Evolutionary conservation across 2,113 vertebrate genomes (phyloP).

Genomic region (Gambusia holbrooki): DNA sequence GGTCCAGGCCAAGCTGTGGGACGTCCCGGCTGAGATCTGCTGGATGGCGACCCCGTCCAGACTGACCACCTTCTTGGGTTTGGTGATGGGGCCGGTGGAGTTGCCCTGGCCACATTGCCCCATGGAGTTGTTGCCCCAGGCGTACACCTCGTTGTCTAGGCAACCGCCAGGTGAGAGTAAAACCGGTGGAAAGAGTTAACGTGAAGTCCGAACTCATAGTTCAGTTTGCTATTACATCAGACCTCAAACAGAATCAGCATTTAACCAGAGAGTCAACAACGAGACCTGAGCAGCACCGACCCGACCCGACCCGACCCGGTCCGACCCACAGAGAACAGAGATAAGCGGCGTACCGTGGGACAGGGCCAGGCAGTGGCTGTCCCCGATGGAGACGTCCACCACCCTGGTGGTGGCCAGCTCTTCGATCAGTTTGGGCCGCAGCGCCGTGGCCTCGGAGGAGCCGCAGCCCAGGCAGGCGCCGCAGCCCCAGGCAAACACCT

Average conservation of each 20-base stretch:
- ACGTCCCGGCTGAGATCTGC: slow-evolving; percentile 95
- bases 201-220: not conserved
- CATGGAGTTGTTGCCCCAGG: slow-evolving; percentile 99
- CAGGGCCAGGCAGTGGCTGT: slow-evolving; percentile 97
- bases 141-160: slow-evolving; percentile 97
- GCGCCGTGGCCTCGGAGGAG: slow-evolving; percentile 94
- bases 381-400: slow-evolving; percentile 97
- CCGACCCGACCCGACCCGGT: too few relatives aligned
- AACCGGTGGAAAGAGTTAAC: not conserved
- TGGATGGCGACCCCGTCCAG: slow-evolving; percentile 95
- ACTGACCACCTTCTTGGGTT: slow-evolving; percentile 97
- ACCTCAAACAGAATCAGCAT: not conserved
- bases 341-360: slow-evolving; percentile 85
- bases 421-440: slow-evolving; percentile 93
- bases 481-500: slow-evolving; percentile 98
- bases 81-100: slow-evolving; percentile 96
- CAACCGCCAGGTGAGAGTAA: too few relatives aligned
- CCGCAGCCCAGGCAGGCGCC: slow-evolving; percentile 97
- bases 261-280: not conserved
- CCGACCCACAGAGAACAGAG: not conserved
- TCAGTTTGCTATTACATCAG: slow-evolving; percentile 20
- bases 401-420: slow-evolving; percentile 94
- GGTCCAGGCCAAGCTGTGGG: slow-evolving; percentile 97
- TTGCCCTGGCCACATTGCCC: slow-evolving; percentile 98
- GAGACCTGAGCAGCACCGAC: not conserved